Evolutionary conservation across 2,888 invertebrate species (phyloP).

Genomic region (Psylliodes chrysocephalus): DNA sequence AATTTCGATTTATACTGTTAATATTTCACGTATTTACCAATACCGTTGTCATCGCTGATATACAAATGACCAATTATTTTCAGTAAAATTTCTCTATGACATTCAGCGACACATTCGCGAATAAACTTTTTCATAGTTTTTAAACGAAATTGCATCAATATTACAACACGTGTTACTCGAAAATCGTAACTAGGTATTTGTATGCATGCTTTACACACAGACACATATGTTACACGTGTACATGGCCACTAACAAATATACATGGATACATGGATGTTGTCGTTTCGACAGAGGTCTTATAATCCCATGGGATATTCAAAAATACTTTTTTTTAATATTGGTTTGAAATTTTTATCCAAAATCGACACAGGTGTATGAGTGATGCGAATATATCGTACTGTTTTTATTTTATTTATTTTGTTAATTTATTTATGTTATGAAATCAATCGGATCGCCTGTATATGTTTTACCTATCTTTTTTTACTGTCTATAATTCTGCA

Average conservation of each 20-base stretch:
- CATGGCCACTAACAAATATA: slow-evolving; percentile 33
- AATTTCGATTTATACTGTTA: slow-evolving; percentile 2
- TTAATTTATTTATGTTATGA: too few relatives aligned
- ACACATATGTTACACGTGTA: slow-evolving; percentile 43
- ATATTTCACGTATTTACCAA: slow-evolving; percentile 14
- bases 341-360: too few relatives aligned
- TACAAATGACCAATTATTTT: slow-evolving; percentile 19
- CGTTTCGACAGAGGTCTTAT: slow-evolving; percentile 12
- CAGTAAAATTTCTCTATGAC: slow-evolving; percentile 8
- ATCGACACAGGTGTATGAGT: too few relatives aligned
- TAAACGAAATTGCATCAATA: slow-evolving; percentile 35
- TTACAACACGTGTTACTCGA: slow-evolving; percentile 30
- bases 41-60: slow-evolving; percentile 6
- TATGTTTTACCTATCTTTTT: too few relatives aligned
- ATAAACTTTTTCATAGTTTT: slow-evolving; percentile 29
- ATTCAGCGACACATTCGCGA: slow-evolving; percentile 4
- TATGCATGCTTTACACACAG: slow-evolving; percentile 43
- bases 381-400: too few relatives aligned
- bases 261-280: slow-evolving; percentile 35
- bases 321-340: neutral
- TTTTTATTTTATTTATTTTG: too few relatives aligned
- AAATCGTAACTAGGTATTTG: slow-evolving; percentile 36
- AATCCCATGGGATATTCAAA: slow-evolving; percentile 15
- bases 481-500: too few relatives aligned
- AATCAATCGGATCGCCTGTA: too few relatives aligned